phyloP scores from a whole-genome alignment of 1,140 invertebrate genomes.

The Homalodisca vitripennis region DNA sequence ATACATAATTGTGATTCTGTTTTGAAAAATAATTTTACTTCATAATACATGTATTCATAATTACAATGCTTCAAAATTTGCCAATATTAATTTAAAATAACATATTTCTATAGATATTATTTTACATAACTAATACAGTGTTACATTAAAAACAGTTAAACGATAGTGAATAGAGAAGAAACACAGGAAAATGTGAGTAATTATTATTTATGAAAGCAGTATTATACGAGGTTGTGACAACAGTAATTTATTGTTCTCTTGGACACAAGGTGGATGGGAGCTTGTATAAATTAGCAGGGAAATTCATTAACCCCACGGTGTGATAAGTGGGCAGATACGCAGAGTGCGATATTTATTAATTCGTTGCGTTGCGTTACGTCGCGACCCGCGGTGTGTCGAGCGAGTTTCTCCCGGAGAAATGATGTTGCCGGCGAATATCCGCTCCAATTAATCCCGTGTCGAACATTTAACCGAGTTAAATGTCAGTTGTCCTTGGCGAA shows the following conservation, averaged over 20 bases:
- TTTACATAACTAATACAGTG: too few species aligned
- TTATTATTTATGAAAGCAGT: too few species aligned
- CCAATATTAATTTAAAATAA: too few species aligned
- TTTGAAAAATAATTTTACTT: too few species aligned
- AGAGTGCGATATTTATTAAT: not conserved
- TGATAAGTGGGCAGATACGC: not conserved
- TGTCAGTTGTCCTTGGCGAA: not conserved
- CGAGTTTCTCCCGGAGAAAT: not conserved
- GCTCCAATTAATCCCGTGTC: slow-evolving; percentile 6
- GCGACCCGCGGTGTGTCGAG: not conserved
- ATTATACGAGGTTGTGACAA: too few species aligned
- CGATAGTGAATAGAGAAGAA: too few species aligned
- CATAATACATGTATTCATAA: too few species aligned
- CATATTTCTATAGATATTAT: too few species aligned
- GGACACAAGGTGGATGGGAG: not conserved
- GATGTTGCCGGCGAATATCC: not conserved
- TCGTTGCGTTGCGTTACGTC: not conserved
- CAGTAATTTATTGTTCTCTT: not conserved
- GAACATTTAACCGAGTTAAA: not conserved
- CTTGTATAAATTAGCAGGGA: not conserved
- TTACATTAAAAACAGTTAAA: too few species aligned
- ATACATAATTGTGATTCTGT: too few species aligned
- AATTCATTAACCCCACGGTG: not conserved
- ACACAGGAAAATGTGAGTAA: too few species aligned
- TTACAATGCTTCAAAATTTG: too few species aligned